phyloP scores from a whole-genome alignment of 1,140 invertebrate species.

The Trissolcus basalis region DNA sequence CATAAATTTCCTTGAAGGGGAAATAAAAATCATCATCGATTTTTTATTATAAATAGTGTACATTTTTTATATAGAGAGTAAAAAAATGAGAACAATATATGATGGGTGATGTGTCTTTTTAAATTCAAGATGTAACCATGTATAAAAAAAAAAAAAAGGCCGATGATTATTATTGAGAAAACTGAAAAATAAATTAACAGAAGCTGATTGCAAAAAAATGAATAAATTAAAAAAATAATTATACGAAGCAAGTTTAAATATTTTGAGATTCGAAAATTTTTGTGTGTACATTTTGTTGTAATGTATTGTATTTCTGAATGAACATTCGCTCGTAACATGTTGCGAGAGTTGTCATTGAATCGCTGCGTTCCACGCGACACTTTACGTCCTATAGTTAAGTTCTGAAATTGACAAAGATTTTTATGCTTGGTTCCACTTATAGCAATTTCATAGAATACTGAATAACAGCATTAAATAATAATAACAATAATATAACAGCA shows the following conservation, averaged over 20 bases:
- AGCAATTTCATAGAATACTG: background rate
- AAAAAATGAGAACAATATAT: conserved; percentile 65
- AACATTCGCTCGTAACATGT: conserved; percentile 24
- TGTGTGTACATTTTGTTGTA: conserved; percentile 58
- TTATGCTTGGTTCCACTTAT: conserved; percentile 4
- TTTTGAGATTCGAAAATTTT: conserved; percentile 51
- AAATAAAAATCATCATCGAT: conserved; percentile 68
- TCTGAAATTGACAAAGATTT: conserved; percentile 8
- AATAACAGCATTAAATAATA: background rate
- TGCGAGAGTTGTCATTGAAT: conserved; percentile 55
- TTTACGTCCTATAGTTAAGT: conserved; percentile 40
- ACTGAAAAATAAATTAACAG: background rate
- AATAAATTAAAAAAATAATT: conserved; percentile 14
- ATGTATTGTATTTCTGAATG: conserved; percentile 37
- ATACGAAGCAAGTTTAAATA: conserved; percentile 49
- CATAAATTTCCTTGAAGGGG: conserved; percentile 21
- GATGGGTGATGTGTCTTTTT: conserved; percentile 61
- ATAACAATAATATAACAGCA: too few relatives aligned
- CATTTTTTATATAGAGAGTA: conserved; percentile 75
- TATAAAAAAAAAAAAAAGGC: conserved; percentile 52
- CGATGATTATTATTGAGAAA: conserved; percentile 32
- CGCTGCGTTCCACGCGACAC: conserved; percentile 51
- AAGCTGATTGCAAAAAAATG: background rate
- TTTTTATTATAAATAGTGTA: conserved; percentile 77
- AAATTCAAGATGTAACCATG: conserved; percentile 40